Evolutionary conservation across 1,140 invertebrate species (phyloP).

Genomic region (Drosophila athabasca): DNA sequence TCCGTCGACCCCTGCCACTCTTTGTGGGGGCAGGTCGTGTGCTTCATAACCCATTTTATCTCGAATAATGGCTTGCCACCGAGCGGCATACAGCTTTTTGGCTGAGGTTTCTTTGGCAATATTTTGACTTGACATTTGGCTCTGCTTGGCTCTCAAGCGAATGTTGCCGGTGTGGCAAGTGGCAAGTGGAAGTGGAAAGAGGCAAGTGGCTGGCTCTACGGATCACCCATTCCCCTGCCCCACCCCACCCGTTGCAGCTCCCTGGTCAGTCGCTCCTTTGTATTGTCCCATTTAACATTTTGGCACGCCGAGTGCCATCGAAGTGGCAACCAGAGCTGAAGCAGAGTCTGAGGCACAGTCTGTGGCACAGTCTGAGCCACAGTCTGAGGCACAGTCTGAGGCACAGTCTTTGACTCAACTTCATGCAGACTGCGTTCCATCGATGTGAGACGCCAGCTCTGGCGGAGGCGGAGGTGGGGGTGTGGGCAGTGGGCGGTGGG

Average conservation of each 20-base stretch:
- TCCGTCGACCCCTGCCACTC: too few species aligned
- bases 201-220: constrained; percentile 18
- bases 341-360: constrained; percentile 34
- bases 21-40: not conserved
- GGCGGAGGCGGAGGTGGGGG: too few species aligned
- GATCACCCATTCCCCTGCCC: constrained; percentile 2
- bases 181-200: constrained; percentile 31
- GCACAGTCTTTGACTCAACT: too few species aligned
- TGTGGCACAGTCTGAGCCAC: not conserved
- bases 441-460: too few species aligned
- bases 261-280: constrained; percentile 24
- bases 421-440: too few species aligned
- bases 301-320: constrained; percentile 53
- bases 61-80: constrained; percentile 38
- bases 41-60: constrained; percentile 59
- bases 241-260: constrained; percentile 4
- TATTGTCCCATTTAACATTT: constrained; percentile 71
- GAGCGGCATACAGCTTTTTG: constrained; percentile 42
- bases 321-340: constrained; percentile 18
- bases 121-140: constrained; percentile 60
- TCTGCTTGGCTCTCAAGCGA: constrained; percentile 4
- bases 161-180: constrained; percentile 56
- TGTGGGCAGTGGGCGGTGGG: too few species aligned
- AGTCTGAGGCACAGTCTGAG: too few species aligned
- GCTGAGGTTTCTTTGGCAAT: constrained; percentile 27